Base-by-base conservation (phyloP, 1,140 invertebrate species). In the Chrysoperla carnea region DNA sequence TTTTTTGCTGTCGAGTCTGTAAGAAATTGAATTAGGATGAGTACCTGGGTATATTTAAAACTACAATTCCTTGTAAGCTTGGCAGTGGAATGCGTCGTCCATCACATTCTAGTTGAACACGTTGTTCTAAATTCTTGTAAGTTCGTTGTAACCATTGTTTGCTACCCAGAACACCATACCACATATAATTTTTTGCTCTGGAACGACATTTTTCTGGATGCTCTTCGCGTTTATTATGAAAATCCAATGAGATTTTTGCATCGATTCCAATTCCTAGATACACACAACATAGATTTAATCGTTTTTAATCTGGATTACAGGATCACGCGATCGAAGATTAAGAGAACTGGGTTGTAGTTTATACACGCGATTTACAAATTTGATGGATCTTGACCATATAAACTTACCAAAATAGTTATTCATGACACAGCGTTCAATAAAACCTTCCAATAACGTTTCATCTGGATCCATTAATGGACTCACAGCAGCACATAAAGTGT, bases 201-300 rank as follows among this genome's bases (percentile, higher is more conserved):
- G 81, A 92, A 45, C 87, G 69, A 64, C 91, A 98, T 60, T 97
- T 97, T 57, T 97, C 90, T 1, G 94, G 94, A 66, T 98, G 92
- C 59, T 96, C 92, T 59, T 98, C 93, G 27, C 93, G 69, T 61
- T 95, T 95, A 53, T 93, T 89, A 63, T 99, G 94, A 60, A 99
- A 98, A 56, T 97, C 92, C 8, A 98, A 62, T 8, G 90, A 91
- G 23, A 99, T 96, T 64, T 99, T 97, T 1, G 94, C 94, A 69
- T 99, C 94, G 38, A 98, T 89, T 9, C 94, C 94, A 58, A 99
- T 98, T 1, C 31, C 31, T 33, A 33, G 11, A n/a, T n/a, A n/a
- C n/a, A n/a, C n/a, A n/a, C n/a, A n/a, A n/a, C n/a, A n/a, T n/a
- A n/a, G n/a, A n/a, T n/a, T n/a, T n/a, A n/a, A n/a, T n/a, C n/a